Percentiles rank a stretch among this genome's conserved stretches.
Evolutionary conservation across 2,113 vertebrate genomes (phyloP).

Genomic region (Merops nubicus): DNA sequence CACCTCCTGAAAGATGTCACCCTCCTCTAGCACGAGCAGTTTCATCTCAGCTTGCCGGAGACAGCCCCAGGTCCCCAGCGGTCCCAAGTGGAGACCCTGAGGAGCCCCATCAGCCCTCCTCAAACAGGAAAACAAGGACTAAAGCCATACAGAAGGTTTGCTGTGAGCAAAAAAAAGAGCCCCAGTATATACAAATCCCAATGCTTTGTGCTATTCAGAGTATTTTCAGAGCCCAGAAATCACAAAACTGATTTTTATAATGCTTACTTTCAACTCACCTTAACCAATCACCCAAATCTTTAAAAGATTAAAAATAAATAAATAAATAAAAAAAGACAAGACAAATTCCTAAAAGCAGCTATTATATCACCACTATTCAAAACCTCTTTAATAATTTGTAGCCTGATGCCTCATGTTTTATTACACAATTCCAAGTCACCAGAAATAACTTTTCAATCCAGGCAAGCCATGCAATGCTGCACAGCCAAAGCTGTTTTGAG

Average conservation of each 20-base stretch:
- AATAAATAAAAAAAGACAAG: background rate
- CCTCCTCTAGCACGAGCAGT: background rate
- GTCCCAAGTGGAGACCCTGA: background rate
- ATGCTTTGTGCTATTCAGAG: background rate
- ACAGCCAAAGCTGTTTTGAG: background rate
- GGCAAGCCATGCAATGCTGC: slow-evolving; percentile 23
- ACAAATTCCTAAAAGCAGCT: background rate
- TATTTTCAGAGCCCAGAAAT: background rate
- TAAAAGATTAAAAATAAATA: background rate
- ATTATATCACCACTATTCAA: background rate
- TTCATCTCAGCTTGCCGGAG: background rate
- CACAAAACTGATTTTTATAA: background rate
- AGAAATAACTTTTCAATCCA: slow-evolving; percentile 62
- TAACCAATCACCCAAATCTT: background rate
- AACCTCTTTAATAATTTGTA: slow-evolving; percentile 21
- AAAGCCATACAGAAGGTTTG: background rate
- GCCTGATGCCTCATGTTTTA: slow-evolving; percentile 11
- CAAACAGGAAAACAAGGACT: background rate
- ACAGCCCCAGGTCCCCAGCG: too few species aligned
- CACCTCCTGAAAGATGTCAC: background rate
- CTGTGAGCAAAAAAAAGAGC: background rate
- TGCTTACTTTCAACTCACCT: background rate
- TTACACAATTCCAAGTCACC: slow-evolving; percentile 33
- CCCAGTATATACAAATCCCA: background rate
- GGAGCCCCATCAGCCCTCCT: background rate